Base-by-base conservation (phyloP, 2,888 invertebrate species). In the Drosophila kanekoi region DNA sequence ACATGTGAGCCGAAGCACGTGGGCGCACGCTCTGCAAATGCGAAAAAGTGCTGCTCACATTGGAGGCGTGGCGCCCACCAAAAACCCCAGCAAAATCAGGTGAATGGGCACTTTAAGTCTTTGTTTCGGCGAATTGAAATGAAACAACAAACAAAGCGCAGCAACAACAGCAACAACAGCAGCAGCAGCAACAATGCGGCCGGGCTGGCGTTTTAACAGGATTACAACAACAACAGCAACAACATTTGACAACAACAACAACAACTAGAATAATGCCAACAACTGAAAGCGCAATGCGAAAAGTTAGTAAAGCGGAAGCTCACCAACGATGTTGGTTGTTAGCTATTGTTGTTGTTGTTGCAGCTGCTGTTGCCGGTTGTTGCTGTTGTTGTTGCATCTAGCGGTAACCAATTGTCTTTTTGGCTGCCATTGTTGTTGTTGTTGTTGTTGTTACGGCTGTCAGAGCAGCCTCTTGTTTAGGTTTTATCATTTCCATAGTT, bases 71-170 rank as follows among this genome's bases (percentile, higher is more conserved):
- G 20, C 49, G 58, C 56, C 64, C 65, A 69, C 61, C 71, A 76
- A 73, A 84, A 68, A 28, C 28, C 65, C 78, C 70, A 72, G 79
- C 54, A 71, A 89, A 86, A 87, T 85, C 86, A 89, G 86, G 86
- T 86, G 86, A 86, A 89, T 81, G 82, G 79, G 80, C 85, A 89
- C 82, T 86, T 89, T 80, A 80, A 89, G 80, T 80, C 81, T 89
- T 86, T 86, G 89, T 86, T 87, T 87, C 86, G 79, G 61, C 77
- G 79, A 84, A 86, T 88, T 79, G 75, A 80, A 87, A 86, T 78
- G 78, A 85, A 86, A 89, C 73, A 81, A 70, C 86, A 78, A 82
- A 82, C 81, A 84, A 81, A 62, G 49, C 53, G 20, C 13, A 43
- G 4, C 65, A 44, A 35, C 58, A 57, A 44, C 68, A 56, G 32